phyloP scores from a whole-genome alignment of 2,113 vertebrate species.

The Talpa occidentalis region DNA sequence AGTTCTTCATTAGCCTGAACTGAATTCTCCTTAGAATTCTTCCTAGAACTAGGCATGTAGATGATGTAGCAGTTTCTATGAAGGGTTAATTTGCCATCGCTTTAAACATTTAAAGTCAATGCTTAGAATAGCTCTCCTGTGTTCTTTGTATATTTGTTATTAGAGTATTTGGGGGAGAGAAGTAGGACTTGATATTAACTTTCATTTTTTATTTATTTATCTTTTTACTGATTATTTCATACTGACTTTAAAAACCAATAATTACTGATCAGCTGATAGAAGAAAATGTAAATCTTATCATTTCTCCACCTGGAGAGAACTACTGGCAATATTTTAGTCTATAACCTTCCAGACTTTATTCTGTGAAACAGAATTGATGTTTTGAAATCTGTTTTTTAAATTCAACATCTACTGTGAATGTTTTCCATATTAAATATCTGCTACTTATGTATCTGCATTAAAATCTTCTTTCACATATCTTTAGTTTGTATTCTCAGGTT shows the following conservation, averaged over 20 bases:
- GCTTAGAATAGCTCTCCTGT: constrained; percentile 26
- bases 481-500: neutral
- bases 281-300: neutral
- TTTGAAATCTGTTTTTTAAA: constrained; percentile 16
- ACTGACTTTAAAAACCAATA: neutral
- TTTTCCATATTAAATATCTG: neutral
- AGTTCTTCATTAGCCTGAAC: neutral
- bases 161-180: neutral
- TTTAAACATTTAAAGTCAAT: neutral
- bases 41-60: neutral
- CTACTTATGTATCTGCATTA: neutral
- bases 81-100: neutral
- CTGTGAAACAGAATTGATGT: neutral
- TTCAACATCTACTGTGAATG: neutral
- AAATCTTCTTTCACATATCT: neutral
- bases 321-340: neutral
- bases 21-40: neutral
- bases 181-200: neutral
- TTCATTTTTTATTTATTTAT: constrained; percentile 19
- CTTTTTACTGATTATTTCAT: neutral
- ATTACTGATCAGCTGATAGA: neutral
- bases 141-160: neutral
- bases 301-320: neutral
- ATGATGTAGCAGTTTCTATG: neutral
- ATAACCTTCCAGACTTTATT: neutral